Conservation (phyloP, 2,888 invertebrate species). For the Thelaira solivaga region DNA sequence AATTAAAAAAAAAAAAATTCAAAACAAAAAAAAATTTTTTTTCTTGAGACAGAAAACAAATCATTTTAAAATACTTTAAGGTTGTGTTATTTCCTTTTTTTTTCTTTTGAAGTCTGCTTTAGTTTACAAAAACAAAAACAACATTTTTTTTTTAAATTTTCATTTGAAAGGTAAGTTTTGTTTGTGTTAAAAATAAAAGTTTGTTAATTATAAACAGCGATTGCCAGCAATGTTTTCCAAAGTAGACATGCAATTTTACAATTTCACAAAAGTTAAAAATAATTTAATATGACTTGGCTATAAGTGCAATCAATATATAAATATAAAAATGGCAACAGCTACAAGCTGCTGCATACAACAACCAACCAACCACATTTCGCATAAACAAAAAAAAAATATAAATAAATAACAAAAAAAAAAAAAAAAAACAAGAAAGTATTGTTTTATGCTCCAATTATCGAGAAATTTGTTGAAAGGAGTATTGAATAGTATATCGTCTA, state of each 20-base stretch:
- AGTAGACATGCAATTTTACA: conserved; percentile 52
- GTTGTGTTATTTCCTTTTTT: conserved; percentile 41
- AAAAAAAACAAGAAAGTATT: conserved; percentile 58
- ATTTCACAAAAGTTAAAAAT: conserved; percentile 45
- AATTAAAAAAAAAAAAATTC: no score
- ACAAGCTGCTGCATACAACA: no score
- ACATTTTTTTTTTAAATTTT: no score
- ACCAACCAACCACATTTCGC: not conserved
- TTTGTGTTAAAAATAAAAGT: not conserved
- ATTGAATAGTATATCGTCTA: conserved; percentile 32
- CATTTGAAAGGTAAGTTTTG: conserved; percentile 39
- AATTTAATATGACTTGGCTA: conserved; percentile 20
- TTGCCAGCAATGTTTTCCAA: conserved; percentile 28
- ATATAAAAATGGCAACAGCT: no score
- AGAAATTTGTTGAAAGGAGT: conserved; percentile 62
- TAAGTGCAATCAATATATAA: conserved; percentile 22
- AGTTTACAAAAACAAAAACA: no score
- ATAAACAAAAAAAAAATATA: not conserved
- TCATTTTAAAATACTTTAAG: not conserved
- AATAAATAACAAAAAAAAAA: not conserved
- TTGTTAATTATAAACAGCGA: conserved; percentile 21
- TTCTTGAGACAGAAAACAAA: not conserved
- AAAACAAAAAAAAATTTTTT: no score
- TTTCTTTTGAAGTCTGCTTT: not conserved
- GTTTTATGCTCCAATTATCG: conserved; percentile 63